phyloP scores from a whole-genome alignment of 2,888 invertebrate genomes.

The Drosophila macrothrix region DNA sequence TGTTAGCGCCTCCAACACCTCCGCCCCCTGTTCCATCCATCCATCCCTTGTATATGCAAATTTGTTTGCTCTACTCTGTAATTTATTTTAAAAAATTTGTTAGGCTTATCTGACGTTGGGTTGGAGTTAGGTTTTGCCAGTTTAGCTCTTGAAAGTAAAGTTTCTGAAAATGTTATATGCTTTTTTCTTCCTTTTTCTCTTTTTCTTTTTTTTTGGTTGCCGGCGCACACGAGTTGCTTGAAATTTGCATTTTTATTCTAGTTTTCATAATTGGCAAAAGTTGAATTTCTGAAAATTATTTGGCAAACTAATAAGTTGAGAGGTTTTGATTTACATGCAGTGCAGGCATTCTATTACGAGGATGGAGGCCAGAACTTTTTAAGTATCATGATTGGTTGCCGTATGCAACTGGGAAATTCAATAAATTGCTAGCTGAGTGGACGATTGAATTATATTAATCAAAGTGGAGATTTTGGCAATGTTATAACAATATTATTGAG shows the following conservation, averaged over 20 bases:
- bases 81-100: slow-evolving; percentile 80
- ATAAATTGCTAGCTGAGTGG: slow-evolving; percentile 12
- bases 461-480: slow-evolving; percentile 21
- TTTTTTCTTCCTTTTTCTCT: slow-evolving; percentile 4
- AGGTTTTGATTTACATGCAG: slow-evolving; percentile 63
- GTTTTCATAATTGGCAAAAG: slow-evolving; percentile 78
- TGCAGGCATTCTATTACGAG: slow-evolving; percentile 21
- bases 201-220: slow-evolving; percentile 25
- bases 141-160: slow-evolving; percentile 54
- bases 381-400: slow-evolving; percentile 50
- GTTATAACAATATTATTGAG: slow-evolving; percentile 31
- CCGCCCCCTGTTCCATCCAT: not conserved
- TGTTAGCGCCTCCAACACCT: slow-evolving; percentile 27
- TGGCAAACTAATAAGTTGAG: slow-evolving; percentile 73
- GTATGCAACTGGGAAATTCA: slow-evolving; percentile 31
- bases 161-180: slow-evolving; percentile 50
- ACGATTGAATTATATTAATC: slow-evolving; percentile 34
- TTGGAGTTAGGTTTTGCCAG: slow-evolving; percentile 34
- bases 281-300: slow-evolving; percentile 68
- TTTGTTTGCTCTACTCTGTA: slow-evolving; percentile 80
- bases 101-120: slow-evolving; percentile 75
- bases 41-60: slow-evolving; percentile 68
- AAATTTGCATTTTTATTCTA: slow-evolving; percentile 75
- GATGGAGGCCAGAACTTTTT: slow-evolving; percentile 18
- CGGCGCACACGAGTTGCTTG: slow-evolving; percentile 71